Evolutionary conservation across 2,797 vertebrate genomes (phyloP).

Genomic region (Sparidentex hasta): DNA sequence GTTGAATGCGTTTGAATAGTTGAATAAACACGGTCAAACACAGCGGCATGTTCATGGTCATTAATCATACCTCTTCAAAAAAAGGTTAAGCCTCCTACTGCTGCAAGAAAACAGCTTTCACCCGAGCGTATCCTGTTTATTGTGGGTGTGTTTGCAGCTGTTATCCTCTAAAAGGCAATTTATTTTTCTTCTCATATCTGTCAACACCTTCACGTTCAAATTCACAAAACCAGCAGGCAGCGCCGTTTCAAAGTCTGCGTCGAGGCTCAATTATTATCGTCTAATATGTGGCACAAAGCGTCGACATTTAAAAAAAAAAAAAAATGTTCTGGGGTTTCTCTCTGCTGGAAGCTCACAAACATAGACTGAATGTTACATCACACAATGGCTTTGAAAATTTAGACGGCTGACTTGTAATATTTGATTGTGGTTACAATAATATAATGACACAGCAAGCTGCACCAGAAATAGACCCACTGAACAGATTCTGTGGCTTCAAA

Average conservation of each 20-base stretch:
- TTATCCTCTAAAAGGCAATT: constrained; percentile 16
- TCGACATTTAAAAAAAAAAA: neutral
- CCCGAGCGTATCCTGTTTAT: neutral
- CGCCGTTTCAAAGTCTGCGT: neutral
- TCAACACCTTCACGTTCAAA: constrained; percentile 14
- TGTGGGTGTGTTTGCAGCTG: constrained; percentile 13
- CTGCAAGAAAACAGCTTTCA: constrained; percentile 25
- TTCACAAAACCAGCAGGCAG: neutral
- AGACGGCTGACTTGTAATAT: neutral
- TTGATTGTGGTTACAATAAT: neutral
- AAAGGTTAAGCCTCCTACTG: constrained; percentile 22
- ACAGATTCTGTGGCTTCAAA: neutral
- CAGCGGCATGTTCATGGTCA: constrained; percentile 16
- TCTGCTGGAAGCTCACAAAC: neutral
- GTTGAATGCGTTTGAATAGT: constrained; percentile 18
- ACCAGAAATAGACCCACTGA: neutral
- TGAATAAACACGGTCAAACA: constrained; percentile 41
- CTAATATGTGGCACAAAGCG: neutral
- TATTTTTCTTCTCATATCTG: constrained; percentile 21
- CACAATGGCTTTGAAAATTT: neutral
- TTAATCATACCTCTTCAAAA: constrained; percentile 28
- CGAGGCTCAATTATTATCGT: neutral
- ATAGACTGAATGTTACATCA: constrained; percentile 1
- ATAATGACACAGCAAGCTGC: neutral
- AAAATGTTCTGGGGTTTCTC: neutral